These are phyloP conservation scores for Sminthurinus aureus DNA, from an alignment of 2,888 invertebrate genomes.

Conservation along the genomic window DNA sequence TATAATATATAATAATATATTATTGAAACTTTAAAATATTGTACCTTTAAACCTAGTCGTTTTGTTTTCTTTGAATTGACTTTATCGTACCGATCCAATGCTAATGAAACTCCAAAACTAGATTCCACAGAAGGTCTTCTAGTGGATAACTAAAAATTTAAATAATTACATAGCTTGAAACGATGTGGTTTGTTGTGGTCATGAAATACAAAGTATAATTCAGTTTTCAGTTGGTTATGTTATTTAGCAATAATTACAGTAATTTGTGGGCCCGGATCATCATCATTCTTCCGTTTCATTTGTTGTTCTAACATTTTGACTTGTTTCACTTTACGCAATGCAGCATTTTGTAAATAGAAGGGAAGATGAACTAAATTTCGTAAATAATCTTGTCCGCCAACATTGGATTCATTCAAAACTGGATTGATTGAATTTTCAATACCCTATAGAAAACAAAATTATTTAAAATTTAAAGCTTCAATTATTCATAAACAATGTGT, in stretches of 20 bases:
- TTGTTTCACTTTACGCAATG: constrained; percentile 82
- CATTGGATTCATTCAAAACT: constrained; percentile 87
- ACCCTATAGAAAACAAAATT: constrained; percentile 68
- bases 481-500: not conserved
- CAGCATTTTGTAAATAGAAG: constrained; percentile 97
- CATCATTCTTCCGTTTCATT: constrained; percentile 58
- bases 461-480: not conserved
- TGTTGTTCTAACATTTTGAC: constrained; percentile 59
- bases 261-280: constrained; percentile 58
- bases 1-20: not conserved
- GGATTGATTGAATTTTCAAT: constrained; percentile 88
- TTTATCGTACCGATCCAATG: constrained; percentile 57
- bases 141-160: constrained; percentile 47
- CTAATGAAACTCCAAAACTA: constrained; percentile 53
- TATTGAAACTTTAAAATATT: not conserved
- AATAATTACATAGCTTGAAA: not conserved
- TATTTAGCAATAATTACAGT: constrained; percentile 43
- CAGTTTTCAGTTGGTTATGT: not conserved
- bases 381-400: constrained; percentile 84
- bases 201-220: not conserved
- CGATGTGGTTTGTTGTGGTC: not conserved
- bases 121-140: constrained; percentile 59
- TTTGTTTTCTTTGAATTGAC: constrained; percentile 74
- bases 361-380: constrained; percentile 97
- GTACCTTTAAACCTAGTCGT: constrained; percentile 58